Evolutionary conservation across 2,797 vertebrate genomes (phyloP).

Genomic region (Garrulus glandarius): DNA sequence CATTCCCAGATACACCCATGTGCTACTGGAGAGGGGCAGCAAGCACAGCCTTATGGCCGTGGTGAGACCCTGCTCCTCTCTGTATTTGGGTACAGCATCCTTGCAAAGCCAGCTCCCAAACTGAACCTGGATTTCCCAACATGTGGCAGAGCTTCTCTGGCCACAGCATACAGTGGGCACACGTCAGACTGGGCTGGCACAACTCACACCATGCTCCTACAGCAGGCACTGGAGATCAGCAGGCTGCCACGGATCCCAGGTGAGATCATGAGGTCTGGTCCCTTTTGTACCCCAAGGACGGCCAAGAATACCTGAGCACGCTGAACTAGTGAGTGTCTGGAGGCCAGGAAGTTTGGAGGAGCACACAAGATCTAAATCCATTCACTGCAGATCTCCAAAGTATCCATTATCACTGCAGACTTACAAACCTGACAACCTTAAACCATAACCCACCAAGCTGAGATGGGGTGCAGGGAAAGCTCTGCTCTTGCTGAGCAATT

Average conservation of each 20-base stretch:
- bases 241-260: neutral
- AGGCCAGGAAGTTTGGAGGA: neutral
- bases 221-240: neutral
- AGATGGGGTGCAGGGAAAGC: neutral
- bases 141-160: neutral
- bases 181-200: rapidly evolving
- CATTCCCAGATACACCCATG: neutral
- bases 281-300: neutral
- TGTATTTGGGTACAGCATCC: neutral
- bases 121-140: rapidly evolving
- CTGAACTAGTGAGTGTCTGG: neutral
- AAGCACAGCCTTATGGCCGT: neutral
- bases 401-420: neutral
- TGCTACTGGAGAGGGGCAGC: neutral
- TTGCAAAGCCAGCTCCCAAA: neutral
- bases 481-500: neutral
- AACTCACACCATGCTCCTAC: neutral
- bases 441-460: neutral
- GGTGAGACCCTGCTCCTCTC: neutral
- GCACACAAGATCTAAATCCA: neutral
- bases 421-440: neutral
- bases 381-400: neutral
- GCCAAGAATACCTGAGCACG: rapidly evolving
- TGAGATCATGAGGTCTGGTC: neutral
- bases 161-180: rapidly evolving